Conservation (phyloP, 2,113 vertebrate genomes). For the Megaceryle maxima region DNA sequence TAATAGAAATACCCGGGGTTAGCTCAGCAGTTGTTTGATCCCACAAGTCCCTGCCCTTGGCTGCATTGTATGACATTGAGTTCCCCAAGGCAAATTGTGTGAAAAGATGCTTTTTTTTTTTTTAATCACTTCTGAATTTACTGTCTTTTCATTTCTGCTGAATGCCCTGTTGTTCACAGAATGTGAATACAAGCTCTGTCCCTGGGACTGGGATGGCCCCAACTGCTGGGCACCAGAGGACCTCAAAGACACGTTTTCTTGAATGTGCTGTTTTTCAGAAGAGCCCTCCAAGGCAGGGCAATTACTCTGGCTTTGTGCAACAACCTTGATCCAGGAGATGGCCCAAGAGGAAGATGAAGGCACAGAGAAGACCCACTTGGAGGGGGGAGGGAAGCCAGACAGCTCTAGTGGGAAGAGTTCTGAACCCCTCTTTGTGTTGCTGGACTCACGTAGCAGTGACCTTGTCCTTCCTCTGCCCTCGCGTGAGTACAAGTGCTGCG, state of each 20-base stretch:
- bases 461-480: background rate
- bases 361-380: background rate
- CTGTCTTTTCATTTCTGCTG: background rate
- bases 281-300: background rate
- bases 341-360: background rate
- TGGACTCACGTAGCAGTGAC: background rate
- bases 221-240: background rate
- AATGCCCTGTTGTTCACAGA: background rate
- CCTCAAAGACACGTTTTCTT: background rate
- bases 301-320: background rate
- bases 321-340: background rate
- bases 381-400: background rate
- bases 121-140: background rate
- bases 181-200: conserved; percentile 26
- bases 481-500: rapidly evolving
- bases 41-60: background rate
- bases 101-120: background rate
- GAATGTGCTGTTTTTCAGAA: background rate
- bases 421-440: background rate
- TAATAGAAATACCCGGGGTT: background rate
- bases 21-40: conserved; percentile 5
- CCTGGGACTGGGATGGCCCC: background rate
- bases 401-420: background rate
- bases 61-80: background rate
- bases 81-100: background rate